These are phyloP conservation scores for Ctenosaura bakeri DNA, from an alignment of 2,797 vertebrate genomes.

Conservation along the genomic window DNA sequence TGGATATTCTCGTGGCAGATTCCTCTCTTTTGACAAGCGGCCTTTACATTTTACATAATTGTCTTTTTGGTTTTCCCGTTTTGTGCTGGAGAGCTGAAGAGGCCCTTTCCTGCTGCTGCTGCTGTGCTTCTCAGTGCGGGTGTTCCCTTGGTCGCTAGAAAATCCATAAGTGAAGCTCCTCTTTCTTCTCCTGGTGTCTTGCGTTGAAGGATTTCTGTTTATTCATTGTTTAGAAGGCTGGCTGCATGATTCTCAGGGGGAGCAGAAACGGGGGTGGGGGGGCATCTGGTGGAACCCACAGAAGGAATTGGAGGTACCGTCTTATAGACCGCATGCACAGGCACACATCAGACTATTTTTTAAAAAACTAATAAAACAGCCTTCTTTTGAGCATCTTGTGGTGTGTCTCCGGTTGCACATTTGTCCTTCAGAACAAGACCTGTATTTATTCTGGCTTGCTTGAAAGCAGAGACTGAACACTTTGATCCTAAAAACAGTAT, in stretches of 20 bases:
- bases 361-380: too few relatives aligned
- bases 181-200: background rate
- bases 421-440: background rate
- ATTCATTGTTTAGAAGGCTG: background rate
- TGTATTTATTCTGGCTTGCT: background rate
- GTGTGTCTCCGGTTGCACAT: too few relatives aligned
- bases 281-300: too few relatives aligned
- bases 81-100: background rate
- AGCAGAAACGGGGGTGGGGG: too few relatives aligned
- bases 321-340: too few relatives aligned
- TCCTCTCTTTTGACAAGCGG: too few relatives aligned
- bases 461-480: background rate
- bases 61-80: background rate
- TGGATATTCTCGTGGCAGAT: background rate
- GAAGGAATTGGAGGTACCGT: too few relatives aligned
- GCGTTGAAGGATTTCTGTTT: background rate
- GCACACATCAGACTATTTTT: too few relatives aligned
- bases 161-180: background rate
- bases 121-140: background rate
- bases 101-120: background rate
- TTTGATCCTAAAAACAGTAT: background rate
- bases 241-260: too few relatives aligned
- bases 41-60: background rate
- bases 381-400: too few relatives aligned
- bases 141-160: background rate